Conservation (phyloP, 2,888 invertebrate genomes). For the Cheilosia impressa region DNA sequence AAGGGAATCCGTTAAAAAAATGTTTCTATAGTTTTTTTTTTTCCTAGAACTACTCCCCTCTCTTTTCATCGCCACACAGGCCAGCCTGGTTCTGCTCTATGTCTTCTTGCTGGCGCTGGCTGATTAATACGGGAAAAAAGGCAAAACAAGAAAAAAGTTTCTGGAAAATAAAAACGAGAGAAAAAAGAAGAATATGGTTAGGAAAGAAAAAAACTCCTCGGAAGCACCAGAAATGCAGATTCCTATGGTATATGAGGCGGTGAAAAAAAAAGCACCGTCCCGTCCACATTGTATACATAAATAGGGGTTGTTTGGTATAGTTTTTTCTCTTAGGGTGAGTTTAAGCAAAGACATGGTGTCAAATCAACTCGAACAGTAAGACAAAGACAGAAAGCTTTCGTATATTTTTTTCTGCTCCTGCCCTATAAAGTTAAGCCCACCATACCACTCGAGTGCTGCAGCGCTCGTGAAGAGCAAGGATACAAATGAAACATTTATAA, state of each 20-base stretch:
- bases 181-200: conserved; percentile 61
- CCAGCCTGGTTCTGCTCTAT: conserved; percentile 30
- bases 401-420: conserved; percentile 55
- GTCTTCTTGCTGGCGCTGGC: conserved; percentile 48
- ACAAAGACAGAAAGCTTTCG: conserved; percentile 72
- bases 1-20: conserved; percentile 70
- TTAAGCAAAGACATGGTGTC: conserved; percentile 75
- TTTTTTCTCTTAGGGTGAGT: conserved; percentile 70
- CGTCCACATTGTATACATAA: conserved; percentile 73
- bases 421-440: conserved; percentile 62
- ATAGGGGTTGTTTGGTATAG: conserved; percentile 71
- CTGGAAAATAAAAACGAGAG: conserved; percentile 36
- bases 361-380: conserved; percentile 76
- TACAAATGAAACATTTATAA: conserved; percentile 75
- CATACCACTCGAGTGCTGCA: conserved; percentile 29
- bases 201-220: conserved; percentile 73
- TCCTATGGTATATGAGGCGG: conserved; percentile 71
- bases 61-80: conserved; percentile 34
- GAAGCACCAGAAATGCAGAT: conserved; percentile 76
- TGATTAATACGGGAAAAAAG: conserved; percentile 67
- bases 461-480: conserved; percentile 69
- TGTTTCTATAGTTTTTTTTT: conserved; percentile 68
- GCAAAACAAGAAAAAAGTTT: conserved; percentile 37
- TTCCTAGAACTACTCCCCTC: conserved; percentile 34
- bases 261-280: conserved; percentile 17